Base-by-base conservation (phyloP, 2,888 invertebrate species). In the Sinhomidia bicolor region DNA sequence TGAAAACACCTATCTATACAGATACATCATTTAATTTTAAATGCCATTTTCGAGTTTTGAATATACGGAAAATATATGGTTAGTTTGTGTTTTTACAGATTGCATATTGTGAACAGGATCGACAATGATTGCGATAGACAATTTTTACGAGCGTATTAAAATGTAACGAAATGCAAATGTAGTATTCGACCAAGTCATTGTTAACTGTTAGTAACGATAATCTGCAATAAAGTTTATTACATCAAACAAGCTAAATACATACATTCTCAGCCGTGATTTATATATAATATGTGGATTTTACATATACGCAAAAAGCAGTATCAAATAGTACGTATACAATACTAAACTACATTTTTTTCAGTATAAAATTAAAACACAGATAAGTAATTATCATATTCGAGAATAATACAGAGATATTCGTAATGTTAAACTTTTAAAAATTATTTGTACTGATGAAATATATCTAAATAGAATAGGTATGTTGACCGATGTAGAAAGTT, bases 391-490 rank as follows among this genome's bases (percentile, higher is more conserved):
- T 68, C 7, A 54, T 36, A 20, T 7, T 57, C 47, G 10, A 62
- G 62, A 62, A 57, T 23, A 44, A 74, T 51, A 47, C 81, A 82
- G 10, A 47, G 51, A 26, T 44, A 26, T 17, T 20, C 51, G 9
- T 47, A 44, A 41, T 71, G 81, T 68, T 36, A 74, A 32, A 83
- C 0, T 9, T 32, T 78, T n/a, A n/a, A 78, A 88, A 82, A 88
- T 65, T 82, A 83, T 88, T 88, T 88, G 88, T 89, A 89, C 83
- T 83, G 51, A 78, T 68, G 71, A 88, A 51, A 84, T 36, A 36
- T 20, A 54, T 76, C 54, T 60, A 47, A n/a, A 47, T 3, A 54
- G 26, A 26, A 29, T n/a, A 26, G 32, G 5, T 29, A 79, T 54
- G 12, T 26, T 60, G 10, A 7, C 10, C 7, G 20, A 76, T 57